A percentile compares a stretch with the other conserved stretches of the same genome.
Conservation (phyloP, 2,888 invertebrate genomes). For the Metopia argyrocephala region DNA sequence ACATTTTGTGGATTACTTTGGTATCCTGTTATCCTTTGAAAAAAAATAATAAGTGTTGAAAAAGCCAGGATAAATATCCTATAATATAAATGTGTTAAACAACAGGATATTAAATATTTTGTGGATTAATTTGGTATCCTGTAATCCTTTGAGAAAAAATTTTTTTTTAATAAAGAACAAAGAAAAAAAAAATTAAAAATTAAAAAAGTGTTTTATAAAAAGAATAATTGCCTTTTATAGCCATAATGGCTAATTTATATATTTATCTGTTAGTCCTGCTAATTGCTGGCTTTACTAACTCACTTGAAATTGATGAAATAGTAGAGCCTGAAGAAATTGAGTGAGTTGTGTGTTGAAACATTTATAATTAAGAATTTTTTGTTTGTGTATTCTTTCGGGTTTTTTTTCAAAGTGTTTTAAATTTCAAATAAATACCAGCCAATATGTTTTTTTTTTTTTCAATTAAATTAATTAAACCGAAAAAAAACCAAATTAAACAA, state of each 20-base stretch:
- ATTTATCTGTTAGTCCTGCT: conserved; percentile 51
- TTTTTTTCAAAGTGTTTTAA: conserved; percentile 17
- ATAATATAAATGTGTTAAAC: conserved; percentile 6
- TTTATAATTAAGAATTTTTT: conserved; percentile 2
- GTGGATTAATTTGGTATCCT: no score
- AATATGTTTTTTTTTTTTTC: conserved; percentile 21
- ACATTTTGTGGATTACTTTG: conserved; percentile 35
- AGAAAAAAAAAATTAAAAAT: neutral
- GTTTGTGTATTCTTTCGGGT: neutral
- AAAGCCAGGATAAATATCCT: conserved; percentile 26
- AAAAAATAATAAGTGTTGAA: neutral
- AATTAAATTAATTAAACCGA: conserved; percentile 42
- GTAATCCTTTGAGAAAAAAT: no score
- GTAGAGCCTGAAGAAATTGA: conserved; percentile 51
- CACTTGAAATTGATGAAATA: conserved; percentile 53
- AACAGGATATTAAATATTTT: no score
- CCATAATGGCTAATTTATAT: conserved; percentile 59
- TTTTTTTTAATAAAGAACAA: neutral
- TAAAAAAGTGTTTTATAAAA: neutral
- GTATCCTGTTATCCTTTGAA: conserved; percentile 47
- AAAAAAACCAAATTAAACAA: neutral
- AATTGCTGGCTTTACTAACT: conserved; percentile 39
- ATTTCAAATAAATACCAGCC: conserved; percentile 51
- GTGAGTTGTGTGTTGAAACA: conserved; percentile 48
- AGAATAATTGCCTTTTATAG: conserved; percentile 51